Evolutionary conservation across 2,888 invertebrate genomes (phyloP).

Genomic region (Tupiocoris notatus): DNA sequence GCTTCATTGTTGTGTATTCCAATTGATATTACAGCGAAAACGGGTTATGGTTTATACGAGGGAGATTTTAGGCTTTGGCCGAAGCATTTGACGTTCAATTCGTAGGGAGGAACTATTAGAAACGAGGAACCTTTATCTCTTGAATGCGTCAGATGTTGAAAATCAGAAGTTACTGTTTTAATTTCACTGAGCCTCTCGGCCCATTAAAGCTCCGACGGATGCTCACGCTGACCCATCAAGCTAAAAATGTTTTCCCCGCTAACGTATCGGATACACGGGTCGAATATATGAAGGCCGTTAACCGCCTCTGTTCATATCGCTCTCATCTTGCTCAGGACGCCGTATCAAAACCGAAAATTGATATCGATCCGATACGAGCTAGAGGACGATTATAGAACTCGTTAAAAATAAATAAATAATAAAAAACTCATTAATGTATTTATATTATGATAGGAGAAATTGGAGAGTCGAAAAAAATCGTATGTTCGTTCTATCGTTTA

Average conservation of each 20-base stretch:
- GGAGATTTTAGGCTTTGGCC: neutral
- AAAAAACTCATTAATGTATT: no score
- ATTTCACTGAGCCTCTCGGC: slow-evolving; percentile 13
- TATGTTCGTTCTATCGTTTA: no score
- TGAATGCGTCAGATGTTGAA: neutral
- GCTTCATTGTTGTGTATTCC: neutral
- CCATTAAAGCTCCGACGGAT: neutral
- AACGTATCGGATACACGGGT: neutral
- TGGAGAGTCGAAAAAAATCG: no score
- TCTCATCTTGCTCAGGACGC: neutral
- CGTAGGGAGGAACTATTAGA: neutral
- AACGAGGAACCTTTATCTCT: slow-evolving; percentile 9
- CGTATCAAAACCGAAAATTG: neutral
- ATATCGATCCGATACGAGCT: neutral
- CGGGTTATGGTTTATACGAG: neutral
- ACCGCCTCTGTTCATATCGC: neutral
- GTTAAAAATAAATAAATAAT: no score
- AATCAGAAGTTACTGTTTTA: slow-evolving; percentile 38
- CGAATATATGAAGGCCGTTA: neutral
- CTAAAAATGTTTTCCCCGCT: neutral
- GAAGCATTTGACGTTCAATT: neutral
- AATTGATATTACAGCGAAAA: neutral
- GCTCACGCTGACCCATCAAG: neutral
- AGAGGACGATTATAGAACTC: no score
- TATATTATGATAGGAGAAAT: no score